A percentile compares a stretch with the other conserved stretches of the same genome.
These are phyloP conservation scores for Sciurus vulgaris DNA, from an alignment of 2,797 vertebrate species.

Conservation along the genomic window DNA sequence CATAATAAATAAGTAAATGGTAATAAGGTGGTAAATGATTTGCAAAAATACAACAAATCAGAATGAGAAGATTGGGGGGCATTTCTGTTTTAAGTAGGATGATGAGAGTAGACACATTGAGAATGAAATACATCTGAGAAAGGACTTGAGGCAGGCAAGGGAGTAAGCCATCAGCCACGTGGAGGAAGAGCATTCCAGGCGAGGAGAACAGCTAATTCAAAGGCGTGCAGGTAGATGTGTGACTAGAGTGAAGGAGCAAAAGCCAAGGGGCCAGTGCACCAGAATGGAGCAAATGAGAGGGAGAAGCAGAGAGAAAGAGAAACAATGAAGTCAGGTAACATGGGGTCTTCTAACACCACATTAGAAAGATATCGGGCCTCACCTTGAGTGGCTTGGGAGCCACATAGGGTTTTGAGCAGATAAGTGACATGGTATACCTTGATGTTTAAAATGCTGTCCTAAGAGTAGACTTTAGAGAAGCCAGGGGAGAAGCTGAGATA, in stretches of 20 bases:
- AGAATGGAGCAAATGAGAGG: background rate
- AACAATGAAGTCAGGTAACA: no score
- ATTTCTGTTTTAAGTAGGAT: background rate
- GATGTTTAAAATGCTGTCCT: background rate
- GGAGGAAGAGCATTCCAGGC: background rate
- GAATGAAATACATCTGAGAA: background rate
- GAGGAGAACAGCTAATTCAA: background rate
- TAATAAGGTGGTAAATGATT: background rate
- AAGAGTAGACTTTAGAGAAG: background rate
- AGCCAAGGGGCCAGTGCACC: no score
- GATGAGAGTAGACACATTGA: background rate
- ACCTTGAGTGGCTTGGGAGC: background rate
- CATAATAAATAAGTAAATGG: constrained; percentile 1
- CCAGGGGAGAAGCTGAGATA: background rate
- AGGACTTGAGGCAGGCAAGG: background rate
- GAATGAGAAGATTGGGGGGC: background rate
- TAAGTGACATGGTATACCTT: background rate
- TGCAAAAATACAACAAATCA: background rate
- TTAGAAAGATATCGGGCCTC: background rate
- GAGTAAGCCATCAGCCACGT: background rate
- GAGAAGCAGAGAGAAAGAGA: background rate
- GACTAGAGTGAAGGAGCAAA: background rate
- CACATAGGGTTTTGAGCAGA: background rate
- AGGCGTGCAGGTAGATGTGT: background rate
- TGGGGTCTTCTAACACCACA: background rate